A percentile compares a stretch with the other conserved stretches of the same genome.
phyloP scores from a whole-genome alignment of 2,888 invertebrate species.

The Eulithis prunata region DNA sequence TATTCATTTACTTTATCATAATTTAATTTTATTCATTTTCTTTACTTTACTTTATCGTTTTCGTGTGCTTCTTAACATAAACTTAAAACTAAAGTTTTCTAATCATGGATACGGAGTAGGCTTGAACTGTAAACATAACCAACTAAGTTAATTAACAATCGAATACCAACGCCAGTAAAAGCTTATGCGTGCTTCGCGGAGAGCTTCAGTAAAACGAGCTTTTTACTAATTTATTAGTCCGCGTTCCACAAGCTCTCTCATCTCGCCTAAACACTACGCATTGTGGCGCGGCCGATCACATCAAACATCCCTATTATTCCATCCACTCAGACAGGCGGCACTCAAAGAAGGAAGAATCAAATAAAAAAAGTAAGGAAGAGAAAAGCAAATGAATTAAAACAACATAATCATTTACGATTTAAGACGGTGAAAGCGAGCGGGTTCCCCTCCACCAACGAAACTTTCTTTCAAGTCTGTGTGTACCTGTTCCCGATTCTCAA shows the following conservation, averaged over 20 bases:
- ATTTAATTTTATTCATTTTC: no score
- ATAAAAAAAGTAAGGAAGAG: slow-evolving; percentile 69
- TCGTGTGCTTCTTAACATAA: no score
- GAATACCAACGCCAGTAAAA: slow-evolving; percentile 4
- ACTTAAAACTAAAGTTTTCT: no score
- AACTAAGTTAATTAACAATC: no score
- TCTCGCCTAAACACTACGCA: slow-evolving; percentile 47
- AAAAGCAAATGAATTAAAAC: slow-evolving; percentile 83
- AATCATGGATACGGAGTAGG: no score
- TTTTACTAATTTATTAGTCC: slow-evolving; percentile 59
- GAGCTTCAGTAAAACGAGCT: slow-evolving; percentile 54
- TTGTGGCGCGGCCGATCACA: slow-evolving; percentile 49
- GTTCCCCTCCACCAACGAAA: slow-evolving; percentile 78
- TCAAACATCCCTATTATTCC: slow-evolving; percentile 59
- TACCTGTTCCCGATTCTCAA: slow-evolving; percentile 81
- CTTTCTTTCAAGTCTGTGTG: slow-evolving; percentile 81
- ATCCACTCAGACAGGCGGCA: slow-evolving; percentile 81
- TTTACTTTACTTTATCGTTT: no score
- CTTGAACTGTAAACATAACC: no score
- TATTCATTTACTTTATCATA: no score
- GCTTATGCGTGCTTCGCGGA: slow-evolving; percentile 49
- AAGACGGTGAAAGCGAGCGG: slow-evolving; percentile 72
- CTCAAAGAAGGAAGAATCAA: slow-evolving; percentile 70
- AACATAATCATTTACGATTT: slow-evolving; percentile 83
- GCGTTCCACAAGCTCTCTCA: slow-evolving; percentile 49